These are phyloP conservation scores for Ceratothoa steindachneri DNA, from an alignment of 2,888 invertebrate species.

Conservation along the genomic window DNA sequence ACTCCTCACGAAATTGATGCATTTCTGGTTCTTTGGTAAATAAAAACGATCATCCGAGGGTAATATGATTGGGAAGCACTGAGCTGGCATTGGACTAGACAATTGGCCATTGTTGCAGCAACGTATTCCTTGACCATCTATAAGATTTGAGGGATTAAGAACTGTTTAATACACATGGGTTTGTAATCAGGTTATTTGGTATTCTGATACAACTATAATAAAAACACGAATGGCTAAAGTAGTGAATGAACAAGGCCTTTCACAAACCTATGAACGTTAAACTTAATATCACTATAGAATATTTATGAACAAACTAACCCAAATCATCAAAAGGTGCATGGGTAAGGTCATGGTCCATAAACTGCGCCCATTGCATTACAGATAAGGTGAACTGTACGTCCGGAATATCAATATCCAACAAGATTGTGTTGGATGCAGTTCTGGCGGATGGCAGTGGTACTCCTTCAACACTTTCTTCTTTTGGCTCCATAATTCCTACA, in stretches of 20 bases:
- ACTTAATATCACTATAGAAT: not conserved
- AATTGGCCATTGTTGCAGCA: slow-evolving; percentile 21
- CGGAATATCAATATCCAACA: slow-evolving; percentile 24
- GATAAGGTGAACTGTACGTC: slow-evolving; percentile 16
- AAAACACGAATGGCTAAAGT: no score
- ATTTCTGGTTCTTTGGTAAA: not conserved
- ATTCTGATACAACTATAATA: no score
- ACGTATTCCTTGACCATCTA: slow-evolving; percentile 24
- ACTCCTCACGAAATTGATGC: slow-evolving; percentile 9
- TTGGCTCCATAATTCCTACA: slow-evolving; percentile 15
- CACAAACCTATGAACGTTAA: no score
- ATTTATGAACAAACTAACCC: slow-evolving; percentile 2
- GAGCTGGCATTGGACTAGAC: not conserved
- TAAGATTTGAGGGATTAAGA: no score
- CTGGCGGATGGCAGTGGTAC: slow-evolving; percentile 12
- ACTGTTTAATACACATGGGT: no score
- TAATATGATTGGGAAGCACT: not conserved
- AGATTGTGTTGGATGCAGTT: slow-evolving; percentile 10
- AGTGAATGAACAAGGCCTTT: no score
- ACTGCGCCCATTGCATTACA: slow-evolving; percentile 40
- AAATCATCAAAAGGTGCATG: slow-evolving; percentile 23
- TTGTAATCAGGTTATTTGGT: no score
- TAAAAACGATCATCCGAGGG: not conserved
- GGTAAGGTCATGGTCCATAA: slow-evolving; percentile 32
- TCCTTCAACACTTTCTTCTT: not conserved